Base-by-base conservation (phyloP, 2,797 vertebrate species). In the Cuniculus paca region DNA sequence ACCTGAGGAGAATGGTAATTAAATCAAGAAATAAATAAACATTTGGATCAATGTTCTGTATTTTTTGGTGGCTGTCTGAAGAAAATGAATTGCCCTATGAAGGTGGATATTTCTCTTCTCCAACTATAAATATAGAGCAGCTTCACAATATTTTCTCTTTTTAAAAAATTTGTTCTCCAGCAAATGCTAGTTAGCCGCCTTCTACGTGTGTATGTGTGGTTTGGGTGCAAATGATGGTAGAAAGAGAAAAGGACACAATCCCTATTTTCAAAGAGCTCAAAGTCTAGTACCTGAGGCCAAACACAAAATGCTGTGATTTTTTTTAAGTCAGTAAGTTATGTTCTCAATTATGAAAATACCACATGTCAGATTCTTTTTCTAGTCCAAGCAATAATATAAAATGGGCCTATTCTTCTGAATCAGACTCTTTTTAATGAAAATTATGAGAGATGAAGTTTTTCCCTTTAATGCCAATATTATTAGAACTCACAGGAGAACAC, bases 11-110 rank as follows among this genome's bases (percentile, higher is more conserved):
- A 95, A 98, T 95, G 70, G 88, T 91, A 92, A 93, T 94, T 92
- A 96, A 96, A 93, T 98, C 81, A 96, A 95, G 96, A 97, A 97
- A 98, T 97, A 98, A 98, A 98, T 95, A 98, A 98, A 98, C 97
- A 97, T 88, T 95, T 91, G 90, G 88, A 72, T 92, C 95, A 91
- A 97, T 97, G 91, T 92, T 97, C 93, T 95, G 92, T 96, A 97
- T 14, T 58, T 97, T 98, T 96, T 95, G 97, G 88, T 58, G 4
- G 90, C 93, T 96, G 91, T 96, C 96, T 96, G 60, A 90, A 96
- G 96, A 98, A 97, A 98, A 98, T 97, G 97, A 93, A 96, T 94
- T 98, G 95, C 89, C 96, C 98, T 97, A 75, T 92, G 92, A 97
- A 97, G 45, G 96, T 95, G 97, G 78, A 89, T 95, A 95, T 96